These are phyloP conservation scores for Chlamydotis undulata DNA, from an alignment of 2,113 vertebrate species.

Conservation along the genomic window DNA sequence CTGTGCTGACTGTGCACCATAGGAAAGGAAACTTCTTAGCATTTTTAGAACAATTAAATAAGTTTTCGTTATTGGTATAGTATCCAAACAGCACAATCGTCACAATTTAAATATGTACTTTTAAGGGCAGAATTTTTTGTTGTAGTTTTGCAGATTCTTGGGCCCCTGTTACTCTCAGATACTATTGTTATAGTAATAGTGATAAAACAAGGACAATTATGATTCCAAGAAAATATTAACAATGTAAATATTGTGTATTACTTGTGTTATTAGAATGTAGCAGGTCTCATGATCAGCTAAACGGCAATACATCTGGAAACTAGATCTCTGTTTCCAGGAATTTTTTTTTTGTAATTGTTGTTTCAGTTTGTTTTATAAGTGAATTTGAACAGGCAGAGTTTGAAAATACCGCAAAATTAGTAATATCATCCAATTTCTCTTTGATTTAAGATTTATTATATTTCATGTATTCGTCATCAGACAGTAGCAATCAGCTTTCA, in stretches of 20 bases:
- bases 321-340: background rate
- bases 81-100: background rate
- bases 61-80: background rate
- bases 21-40: background rate
- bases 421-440: background rate
- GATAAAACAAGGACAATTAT: background rate
- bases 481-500: background rate
- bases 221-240: background rate
- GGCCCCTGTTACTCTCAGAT: background rate
- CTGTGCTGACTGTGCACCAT: background rate
- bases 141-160: background rate
- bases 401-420: background rate
- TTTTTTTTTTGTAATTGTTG: background rate
- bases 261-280: background rate
- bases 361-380: background rate
- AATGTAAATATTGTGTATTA: background rate
- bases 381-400: background rate
- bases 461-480: background rate
- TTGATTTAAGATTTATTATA: background rate
- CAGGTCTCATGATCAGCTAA: background rate
- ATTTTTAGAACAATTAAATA: background rate
- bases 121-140: background rate
- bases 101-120: background rate
- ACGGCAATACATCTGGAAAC: background rate
- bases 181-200: background rate